Base-by-base conservation (phyloP, 2,113 vertebrate genomes). In the Toxotes chatareus region DNA sequence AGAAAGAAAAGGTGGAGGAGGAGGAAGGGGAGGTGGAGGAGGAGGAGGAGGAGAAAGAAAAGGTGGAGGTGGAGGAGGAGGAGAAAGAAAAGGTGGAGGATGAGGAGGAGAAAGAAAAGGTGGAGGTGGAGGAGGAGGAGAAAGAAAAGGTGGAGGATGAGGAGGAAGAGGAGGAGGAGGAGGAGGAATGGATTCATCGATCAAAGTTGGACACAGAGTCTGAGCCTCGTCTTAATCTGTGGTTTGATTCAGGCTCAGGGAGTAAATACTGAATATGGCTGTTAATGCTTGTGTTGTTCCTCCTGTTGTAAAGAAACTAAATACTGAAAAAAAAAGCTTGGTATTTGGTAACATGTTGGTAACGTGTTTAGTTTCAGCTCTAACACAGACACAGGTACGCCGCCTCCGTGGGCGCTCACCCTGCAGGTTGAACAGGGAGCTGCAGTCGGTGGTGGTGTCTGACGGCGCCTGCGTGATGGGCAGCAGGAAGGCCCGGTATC, bases 401-500 rank as follows among this genome's bases (percentile, higher is more conserved):
- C 3, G 2, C 49, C 49, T n/a, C 19, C 3, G 49, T n/a, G 1
- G 3, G 51, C 61, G 69, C 85, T 47, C 67, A 97, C 97, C 97
- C 86, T 97, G 97, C 75, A 98, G 92, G 80, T 96, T 94, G 90
- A 98, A 99, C 21, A 99, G 96, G 71, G 96, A 97, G 85, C 96
- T 96, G 42, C 96, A 94, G 85, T 99, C 97, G 0, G 96, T 96
- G 77, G 95, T 92, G 12, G 95, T 94, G 73, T 97, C 96, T 0
- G 96, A 96, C 0, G 97, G 95, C 0, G 96, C 96, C 88, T 94
- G 94, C 0, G 95, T 97, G 91, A 99, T 98, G 42, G 97, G 97
- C 34, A 96, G 95, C 81, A 99, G 95, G 93, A 94, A 98, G 83
- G 93, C 70, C 0, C 97, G 93, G 84, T 99, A 99, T 0, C 97